Conservation (phyloP, 2,888 invertebrate genomes). For the Synanthedon andrenaeformis region DNA sequence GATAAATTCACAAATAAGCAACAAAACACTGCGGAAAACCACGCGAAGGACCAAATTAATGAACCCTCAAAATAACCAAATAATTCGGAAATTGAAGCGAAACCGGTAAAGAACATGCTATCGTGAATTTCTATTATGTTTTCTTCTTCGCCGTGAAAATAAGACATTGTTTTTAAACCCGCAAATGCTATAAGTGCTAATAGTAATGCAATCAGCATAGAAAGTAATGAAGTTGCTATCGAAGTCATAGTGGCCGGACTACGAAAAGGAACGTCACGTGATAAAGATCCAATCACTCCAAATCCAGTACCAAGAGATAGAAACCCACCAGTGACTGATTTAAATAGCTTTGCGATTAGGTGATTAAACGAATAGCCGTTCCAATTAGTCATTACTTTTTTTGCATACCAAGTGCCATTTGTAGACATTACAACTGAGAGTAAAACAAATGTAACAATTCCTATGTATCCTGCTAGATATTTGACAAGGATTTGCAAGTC, state of each 20-base stretch:
- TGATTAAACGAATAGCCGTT: conserved; percentile 16
- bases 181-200: conserved; percentile 36
- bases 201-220: conserved; percentile 27
- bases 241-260: conserved; percentile 55
- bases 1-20: conserved; percentile 40
- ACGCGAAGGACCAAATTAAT: conserved; percentile 40
- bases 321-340: conserved; percentile 28
- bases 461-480: conserved; percentile 26
- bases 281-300: conserved; percentile 40
- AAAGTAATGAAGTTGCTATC: conserved; percentile 32
- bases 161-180: conserved; percentile 51
- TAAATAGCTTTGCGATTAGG: conserved; percentile 9
- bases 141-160: conserved; percentile 51
- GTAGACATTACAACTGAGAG: conserved; percentile 42
- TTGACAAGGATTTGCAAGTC: conserved; percentile 29
- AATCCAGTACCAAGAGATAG: conserved; percentile 39
- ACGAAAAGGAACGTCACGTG: conserved; percentile 41
- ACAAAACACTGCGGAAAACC: conserved; percentile 39
- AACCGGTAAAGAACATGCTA: conserved; percentile 30
- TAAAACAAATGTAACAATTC: conserved; percentile 27
- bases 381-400: conserved; percentile 26
- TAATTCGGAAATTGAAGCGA: conserved; percentile 44
- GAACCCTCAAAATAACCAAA: conserved; percentile 41
- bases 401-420: conserved; percentile 45
- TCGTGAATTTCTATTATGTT: conserved; percentile 39